These are phyloP conservation scores for Otolemur garnettii DNA, from an alignment of 2,113 vertebrate genomes.

Conservation along the genomic window DNA sequence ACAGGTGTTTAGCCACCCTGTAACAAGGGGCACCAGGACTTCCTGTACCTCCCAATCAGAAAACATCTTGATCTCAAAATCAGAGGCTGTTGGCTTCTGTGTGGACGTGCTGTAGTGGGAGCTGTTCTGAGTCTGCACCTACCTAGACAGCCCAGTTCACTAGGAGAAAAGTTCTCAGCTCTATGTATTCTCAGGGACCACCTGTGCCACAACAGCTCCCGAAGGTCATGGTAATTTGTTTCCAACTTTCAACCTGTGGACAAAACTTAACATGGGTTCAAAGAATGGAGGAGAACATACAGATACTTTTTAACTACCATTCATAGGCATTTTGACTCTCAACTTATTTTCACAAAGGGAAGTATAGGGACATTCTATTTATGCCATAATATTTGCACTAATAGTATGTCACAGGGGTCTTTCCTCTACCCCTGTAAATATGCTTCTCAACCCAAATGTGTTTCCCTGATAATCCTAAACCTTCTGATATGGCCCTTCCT, in stretches of 20 bases:
- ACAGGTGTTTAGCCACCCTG: neutral
- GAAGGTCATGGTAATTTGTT: neutral
- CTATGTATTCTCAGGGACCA: neutral
- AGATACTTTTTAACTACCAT: neutral
- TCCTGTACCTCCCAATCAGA: neutral
- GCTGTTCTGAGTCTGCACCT: neutral
- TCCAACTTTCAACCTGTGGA: neutral
- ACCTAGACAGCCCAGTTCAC: neutral
- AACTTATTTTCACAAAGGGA: conserved; percentile 21
- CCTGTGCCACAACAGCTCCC: neutral
- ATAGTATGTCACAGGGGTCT: neutral
- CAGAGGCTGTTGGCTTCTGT: neutral
- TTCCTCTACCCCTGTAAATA: neutral
- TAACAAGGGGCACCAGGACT: neutral
- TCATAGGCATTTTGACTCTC: neutral
- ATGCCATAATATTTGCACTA: conserved; percentile 9
- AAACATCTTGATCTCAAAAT: conserved; percentile 6
- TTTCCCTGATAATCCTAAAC: neutral
- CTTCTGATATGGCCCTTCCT: neutral
- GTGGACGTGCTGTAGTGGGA: neutral
- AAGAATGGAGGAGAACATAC: neutral
- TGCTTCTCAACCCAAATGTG: neutral
- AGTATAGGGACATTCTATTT: conserved; percentile 31
- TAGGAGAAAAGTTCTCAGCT: neutral
- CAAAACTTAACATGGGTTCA: neutral